A percentile compares a stretch with the other conserved stretches of the same genome.
phyloP scores from a whole-genome alignment of 2,797 vertebrate species.

The Loriculus beryllinus region DNA sequence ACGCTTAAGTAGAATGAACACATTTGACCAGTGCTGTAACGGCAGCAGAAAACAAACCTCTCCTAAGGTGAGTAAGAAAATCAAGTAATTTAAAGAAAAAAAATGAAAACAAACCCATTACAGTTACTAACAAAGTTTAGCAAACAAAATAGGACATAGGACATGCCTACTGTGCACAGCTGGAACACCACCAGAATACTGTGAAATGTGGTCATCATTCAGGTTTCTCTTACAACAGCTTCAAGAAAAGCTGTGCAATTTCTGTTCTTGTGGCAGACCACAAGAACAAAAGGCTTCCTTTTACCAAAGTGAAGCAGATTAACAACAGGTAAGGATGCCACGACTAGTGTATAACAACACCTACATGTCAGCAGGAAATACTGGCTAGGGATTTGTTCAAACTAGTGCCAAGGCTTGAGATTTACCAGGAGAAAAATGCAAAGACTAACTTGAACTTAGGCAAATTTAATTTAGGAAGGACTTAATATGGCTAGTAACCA shows the following conservation, averaged over 20 bases:
- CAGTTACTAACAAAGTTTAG: not conserved
- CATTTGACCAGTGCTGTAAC: not conserved
- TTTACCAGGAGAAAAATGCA: not conserved
- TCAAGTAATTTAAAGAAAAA: not conserved
- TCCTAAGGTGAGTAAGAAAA: not conserved
- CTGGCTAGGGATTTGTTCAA: not conserved
- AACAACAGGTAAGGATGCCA: not conserved
- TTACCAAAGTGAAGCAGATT: not conserved
- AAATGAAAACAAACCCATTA: not conserved
- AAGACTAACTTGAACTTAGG: not conserved
- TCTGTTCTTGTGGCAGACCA: not conserved
- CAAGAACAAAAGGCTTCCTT: not conserved
- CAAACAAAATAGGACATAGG: not conserved
- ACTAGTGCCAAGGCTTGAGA: not conserved
- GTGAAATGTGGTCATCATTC: not conserved
- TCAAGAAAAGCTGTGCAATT: not conserved
- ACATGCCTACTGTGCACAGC: not conserved
- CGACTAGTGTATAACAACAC: accelerated
- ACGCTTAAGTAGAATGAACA: not conserved
- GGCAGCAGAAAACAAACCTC: not conserved
- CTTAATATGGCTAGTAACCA: not conserved
- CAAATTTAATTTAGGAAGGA: not conserved
- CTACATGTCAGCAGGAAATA: not conserved
- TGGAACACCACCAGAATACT: not conserved
- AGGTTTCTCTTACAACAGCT: not conserved